Percentiles rank a stretch among this genome's conserved stretches.
These are phyloP conservation scores for Sarotherodon lohbergeri DNA, from an alignment of 2,113 vertebrate species.

Conservation along the genomic window DNA sequence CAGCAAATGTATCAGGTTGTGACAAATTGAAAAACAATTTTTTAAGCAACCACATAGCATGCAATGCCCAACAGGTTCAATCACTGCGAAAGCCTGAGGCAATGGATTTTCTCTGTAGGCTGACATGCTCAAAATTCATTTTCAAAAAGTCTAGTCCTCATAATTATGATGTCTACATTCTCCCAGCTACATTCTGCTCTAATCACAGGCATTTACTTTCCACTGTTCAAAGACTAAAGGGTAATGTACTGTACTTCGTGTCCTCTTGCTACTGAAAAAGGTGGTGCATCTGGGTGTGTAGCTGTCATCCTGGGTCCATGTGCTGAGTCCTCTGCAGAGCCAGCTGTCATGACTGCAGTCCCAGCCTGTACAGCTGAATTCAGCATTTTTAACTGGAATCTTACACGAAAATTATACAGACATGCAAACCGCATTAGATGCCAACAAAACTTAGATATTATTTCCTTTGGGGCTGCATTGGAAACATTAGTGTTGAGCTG, in stretches of 20 bases:
- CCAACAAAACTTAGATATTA: background rate
- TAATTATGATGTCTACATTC: background rate
- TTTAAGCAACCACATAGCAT: background rate
- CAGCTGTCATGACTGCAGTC: background rate
- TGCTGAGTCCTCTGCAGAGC: background rate
- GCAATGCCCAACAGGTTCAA: background rate
- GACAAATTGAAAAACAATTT: background rate
- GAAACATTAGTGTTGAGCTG: background rate
- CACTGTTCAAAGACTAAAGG: background rate
- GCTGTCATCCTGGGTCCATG: background rate
- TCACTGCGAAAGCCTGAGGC: background rate
- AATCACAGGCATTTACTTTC: background rate
- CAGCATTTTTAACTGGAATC: background rate
- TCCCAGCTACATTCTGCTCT: background rate
- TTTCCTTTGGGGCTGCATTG: background rate
- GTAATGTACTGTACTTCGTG: background rate
- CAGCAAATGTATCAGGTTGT: background rate
- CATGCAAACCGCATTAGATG: background rate
- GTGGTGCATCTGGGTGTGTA: background rate
- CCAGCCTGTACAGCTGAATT: background rate
- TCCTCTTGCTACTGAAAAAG: background rate
- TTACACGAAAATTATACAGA: background rate
- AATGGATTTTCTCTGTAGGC: background rate
- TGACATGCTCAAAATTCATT: background rate
- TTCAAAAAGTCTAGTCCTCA: background rate